Percentiles rank a stretch among this genome's conserved stretches.
Conservation (phyloP, 1,140 invertebrate species). For the Thrips palmi region DNA sequence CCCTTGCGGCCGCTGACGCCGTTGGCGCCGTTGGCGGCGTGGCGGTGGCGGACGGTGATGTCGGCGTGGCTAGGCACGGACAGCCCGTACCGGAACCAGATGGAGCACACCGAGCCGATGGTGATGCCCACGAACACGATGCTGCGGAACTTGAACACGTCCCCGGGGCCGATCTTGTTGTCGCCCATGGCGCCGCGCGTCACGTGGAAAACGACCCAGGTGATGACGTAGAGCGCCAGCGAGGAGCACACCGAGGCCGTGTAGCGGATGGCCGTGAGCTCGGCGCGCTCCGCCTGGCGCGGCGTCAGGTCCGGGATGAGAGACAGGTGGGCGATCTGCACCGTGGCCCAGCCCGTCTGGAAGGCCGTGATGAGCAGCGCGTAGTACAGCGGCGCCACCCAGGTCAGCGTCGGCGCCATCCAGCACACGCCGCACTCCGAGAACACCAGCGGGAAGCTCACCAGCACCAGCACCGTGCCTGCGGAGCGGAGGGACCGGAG, state of each 20-base stretch:
- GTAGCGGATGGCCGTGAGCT: slow-evolving; percentile 67
- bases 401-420: slow-evolving; percentile 23
- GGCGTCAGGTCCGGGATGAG: slow-evolving; percentile 65
- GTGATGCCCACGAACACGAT: background rate
- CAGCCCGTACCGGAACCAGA: background rate
- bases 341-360: slow-evolving; percentile 78
- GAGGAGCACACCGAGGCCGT: slow-evolving; percentile 65
- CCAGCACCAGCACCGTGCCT: slow-evolving; percentile 37
- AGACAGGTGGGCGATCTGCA: slow-evolving; percentile 79
- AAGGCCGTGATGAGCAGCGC: slow-evolving; percentile 60
- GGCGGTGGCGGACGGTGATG: too few relatives aligned
- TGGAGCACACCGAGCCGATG: background rate
- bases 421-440: slow-evolving; percentile 38
- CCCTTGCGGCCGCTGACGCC: too few relatives aligned
- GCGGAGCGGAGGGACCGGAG: slow-evolving; percentile 13
- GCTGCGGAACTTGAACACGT: background rate
- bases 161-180: too few relatives aligned
- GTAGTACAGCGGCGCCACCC: slow-evolving; percentile 50
- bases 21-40: too few relatives aligned
- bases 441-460: slow-evolving; percentile 72
- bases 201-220: slow-evolving; percentile 54
- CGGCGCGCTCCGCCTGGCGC: slow-evolving; percentile 43
- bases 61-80: background rate
- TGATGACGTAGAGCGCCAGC: slow-evolving; percentile 55
- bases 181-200: too few relatives aligned